Percentiles rank a stretch among this genome's conserved stretches.
These are phyloP conservation scores for Discoglossus pictus DNA, from an alignment of 2,797 vertebrate species.

Conservation along the genomic window DNA sequence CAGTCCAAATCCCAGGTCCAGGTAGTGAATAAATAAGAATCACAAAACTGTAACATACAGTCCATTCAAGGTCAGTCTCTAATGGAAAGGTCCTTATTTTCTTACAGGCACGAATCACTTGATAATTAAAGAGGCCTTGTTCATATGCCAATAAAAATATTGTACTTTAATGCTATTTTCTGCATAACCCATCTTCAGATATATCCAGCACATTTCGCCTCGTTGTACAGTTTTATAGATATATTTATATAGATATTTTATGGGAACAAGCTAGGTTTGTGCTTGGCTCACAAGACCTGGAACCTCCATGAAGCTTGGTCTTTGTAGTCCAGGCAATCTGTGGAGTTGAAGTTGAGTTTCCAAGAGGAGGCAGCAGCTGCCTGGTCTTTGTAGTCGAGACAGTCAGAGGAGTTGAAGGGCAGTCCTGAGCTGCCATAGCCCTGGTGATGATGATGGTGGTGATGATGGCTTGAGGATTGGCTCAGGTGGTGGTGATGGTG, in stretches of 20 bases:
- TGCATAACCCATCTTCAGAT: not conserved
- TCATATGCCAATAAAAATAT: not conserved
- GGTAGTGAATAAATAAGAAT: slow-evolving; percentile 71
- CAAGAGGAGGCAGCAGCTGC: slow-evolving; percentile 86
- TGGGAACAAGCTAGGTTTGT: not conserved
- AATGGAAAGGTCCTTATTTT: not conserved
- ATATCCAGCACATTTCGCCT: not conserved
- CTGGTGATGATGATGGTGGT: slow-evolving; percentile 89
- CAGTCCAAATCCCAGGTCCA: slow-evolving; percentile 42
- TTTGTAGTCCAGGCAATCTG: slow-evolving; percentile 99
- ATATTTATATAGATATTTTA: slow-evolving; percentile 11
- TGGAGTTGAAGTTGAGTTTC: slow-evolving; percentile 98
- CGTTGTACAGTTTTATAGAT: slow-evolving; percentile 6
- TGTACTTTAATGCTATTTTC: not conserved
- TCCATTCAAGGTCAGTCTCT: not conserved
- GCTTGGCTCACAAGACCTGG: slow-evolving; percentile 90
- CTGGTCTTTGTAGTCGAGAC: slow-evolving; percentile 99
- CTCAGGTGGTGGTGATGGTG: slow-evolving; percentile 88
- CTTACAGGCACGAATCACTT: slow-evolving; percentile 19
- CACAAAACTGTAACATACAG: slow-evolving; percentile 23
- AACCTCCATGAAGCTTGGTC: slow-evolving; percentile 98
- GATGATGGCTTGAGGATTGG: slow-evolving; percentile 87
- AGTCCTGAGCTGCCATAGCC: slow-evolving; percentile 84
- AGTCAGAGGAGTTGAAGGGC: slow-evolving; percentile 95
- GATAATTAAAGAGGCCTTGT: slow-evolving; percentile 1